These are phyloP conservation scores for Plotosus lineatus DNA, from an alignment of 2,113 vertebrate species.

Conservation along the genomic window DNA sequence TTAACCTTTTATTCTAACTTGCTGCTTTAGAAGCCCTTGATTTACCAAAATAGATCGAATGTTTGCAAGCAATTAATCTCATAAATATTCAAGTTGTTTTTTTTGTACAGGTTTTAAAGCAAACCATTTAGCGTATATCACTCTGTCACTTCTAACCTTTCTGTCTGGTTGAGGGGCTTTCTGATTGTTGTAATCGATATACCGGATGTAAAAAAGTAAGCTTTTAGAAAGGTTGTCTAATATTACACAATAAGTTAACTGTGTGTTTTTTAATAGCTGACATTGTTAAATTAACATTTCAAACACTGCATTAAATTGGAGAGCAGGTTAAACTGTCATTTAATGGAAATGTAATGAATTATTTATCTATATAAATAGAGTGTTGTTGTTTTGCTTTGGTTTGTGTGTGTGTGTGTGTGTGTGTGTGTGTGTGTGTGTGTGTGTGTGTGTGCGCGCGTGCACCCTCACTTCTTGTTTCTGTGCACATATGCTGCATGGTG, in stretches of 20 bases:
- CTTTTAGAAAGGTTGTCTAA: neutral
- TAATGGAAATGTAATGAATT: constrained; percentile 4
- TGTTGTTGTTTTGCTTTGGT: neutral
- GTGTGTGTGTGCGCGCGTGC: neutral
- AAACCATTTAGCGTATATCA: neutral
- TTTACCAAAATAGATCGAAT: too few relatives aligned
- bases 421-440: neutral
- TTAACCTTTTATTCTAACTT: neutral
- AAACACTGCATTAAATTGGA: neutral
- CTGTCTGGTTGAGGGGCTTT: neutral
- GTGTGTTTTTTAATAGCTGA: neutral
- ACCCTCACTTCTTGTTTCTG: neutral
- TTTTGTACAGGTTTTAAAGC: neutral
- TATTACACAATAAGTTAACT: neutral
- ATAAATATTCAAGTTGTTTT: neutral
- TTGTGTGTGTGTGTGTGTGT: neutral
- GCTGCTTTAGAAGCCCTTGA: neutral
- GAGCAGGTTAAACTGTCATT: neutral
- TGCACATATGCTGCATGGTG: neutral
- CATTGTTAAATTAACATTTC: neutral
- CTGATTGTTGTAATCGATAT: neutral
- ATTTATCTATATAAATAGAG: neutral
- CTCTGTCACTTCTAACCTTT: neutral
- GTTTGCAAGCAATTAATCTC: neutral
- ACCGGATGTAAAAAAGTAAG: neutral